Base-by-base conservation (phyloP, 1,140 invertebrate species). In the Drosophila kepulauana region DNA sequence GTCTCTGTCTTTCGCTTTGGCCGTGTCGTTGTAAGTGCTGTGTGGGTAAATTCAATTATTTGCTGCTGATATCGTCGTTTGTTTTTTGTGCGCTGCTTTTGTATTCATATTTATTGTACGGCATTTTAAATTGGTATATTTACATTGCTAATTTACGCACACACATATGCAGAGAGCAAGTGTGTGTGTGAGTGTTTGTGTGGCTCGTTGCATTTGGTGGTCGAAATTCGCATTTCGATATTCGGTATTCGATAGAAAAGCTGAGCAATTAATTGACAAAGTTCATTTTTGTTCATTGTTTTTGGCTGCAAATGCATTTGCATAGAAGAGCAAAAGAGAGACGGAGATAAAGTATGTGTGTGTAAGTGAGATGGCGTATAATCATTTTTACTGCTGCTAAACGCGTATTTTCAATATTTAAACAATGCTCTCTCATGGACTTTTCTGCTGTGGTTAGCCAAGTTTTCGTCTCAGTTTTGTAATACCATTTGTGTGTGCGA, bases 51-150 rank as follows among this genome's bases (percentile, higher is more conserved):
- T 87, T 87, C 84, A 88, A 87, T 87, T 87, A 87, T 88, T 88
- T 87, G 79, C 65, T 76, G 84, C 84, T 88, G 84, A 88, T 87
- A 87, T 87, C 84, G 79, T 84, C 84, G 84, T 87, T 87, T 87
- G 84, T 78, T 87, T 88, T 87, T 82, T 77, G 78, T 75, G 51
- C 75, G 66, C 46, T 67, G 76, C 80, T 88, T 71, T 88, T 82
- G 78, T 82, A 88, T 88, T 84, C 84, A 88, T 88, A 88, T 88
- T 88, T 88, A 88, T 88, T 88, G 84, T 88, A 75, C 78, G 74
- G 80, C 80, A 88, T 88, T 88, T 88, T 88, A 88, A 88, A 88
- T 88, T 88, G 84, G 84, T 78, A 88, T 88, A 88, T 88, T 88
- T 88, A 88, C 84, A 88, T 88, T 88, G 84, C 84, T 88, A 88